Percentiles rank a stretch among this genome's conserved stretches.
Evolutionary conservation across 2,113 vertebrate species (phyloP).

Genomic region (Elephas maximus): DNA sequence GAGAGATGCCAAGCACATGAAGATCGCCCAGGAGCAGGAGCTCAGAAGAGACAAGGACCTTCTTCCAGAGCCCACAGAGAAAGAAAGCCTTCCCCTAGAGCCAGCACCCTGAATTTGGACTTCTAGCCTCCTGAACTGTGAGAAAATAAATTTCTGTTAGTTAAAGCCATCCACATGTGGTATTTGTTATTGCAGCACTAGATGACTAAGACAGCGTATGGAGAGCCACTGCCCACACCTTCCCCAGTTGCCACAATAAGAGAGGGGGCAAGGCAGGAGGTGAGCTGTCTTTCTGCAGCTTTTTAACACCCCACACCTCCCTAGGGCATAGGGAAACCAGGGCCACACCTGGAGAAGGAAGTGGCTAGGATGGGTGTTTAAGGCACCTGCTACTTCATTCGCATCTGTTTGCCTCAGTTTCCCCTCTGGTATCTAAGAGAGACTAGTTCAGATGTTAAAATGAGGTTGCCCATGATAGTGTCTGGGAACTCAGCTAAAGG

Average conservation of each 20-base stretch:
- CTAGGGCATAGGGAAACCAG: background rate
- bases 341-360: background rate
- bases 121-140: background rate
- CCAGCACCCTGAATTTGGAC: background rate
- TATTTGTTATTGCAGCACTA: background rate
- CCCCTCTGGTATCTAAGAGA: background rate
- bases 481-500: background rate
- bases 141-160: background rate
- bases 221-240: background rate
- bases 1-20: background rate
- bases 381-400: background rate
- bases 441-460: background rate
- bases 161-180: background rate
- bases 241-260: constrained; percentile 70
- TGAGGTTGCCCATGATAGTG: background rate
- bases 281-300: background rate
- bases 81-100: background rate
- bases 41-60: background rate
- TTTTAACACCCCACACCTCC: background rate
- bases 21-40: background rate
- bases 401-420: background rate
- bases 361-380: background rate
- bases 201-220: background rate
- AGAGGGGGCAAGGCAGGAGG: background rate
- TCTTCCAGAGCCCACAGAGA: background rate